Conservation (phyloP, 2,113 vertebrate genomes). For the Hypocryptadius cinnamomeus region DNA sequence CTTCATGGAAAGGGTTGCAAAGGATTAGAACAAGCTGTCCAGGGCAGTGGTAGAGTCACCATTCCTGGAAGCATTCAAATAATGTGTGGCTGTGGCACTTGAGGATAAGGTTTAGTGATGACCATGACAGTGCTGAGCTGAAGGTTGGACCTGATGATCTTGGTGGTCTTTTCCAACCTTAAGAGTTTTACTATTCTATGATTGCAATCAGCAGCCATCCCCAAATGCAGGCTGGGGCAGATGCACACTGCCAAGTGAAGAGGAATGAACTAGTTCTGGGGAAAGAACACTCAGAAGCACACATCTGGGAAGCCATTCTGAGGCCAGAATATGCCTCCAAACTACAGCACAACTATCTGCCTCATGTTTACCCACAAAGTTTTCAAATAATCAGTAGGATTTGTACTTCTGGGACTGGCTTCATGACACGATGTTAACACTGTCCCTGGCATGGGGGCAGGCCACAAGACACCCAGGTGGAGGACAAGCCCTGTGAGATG, state of each 20-base stretch:
- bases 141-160: neutral
- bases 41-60: neutral
- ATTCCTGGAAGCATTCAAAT: neutral
- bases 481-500: neutral
- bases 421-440: neutral
- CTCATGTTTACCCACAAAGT: neutral
- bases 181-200: neutral
- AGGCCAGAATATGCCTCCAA: neutral
- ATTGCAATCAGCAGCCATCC: neutral
- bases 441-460: neutral
- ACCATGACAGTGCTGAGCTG: neutral
- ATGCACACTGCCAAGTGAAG: rapidly evolving
- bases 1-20: neutral
- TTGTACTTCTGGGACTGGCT: neutral
- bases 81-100: neutral
- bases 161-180: neutral
- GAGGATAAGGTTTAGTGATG: neutral
- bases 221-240: neutral
- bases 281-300: neutral
- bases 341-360: neutral
- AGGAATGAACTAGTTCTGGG: neutral
- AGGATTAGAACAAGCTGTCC: neutral
- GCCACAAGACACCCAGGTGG: neutral
- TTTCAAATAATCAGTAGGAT: neutral
- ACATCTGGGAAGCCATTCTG: neutral